These are phyloP conservation scores for Blennius ocellaris DNA, from an alignment of 2,113 vertebrate species.

Conservation along the genomic window DNA sequence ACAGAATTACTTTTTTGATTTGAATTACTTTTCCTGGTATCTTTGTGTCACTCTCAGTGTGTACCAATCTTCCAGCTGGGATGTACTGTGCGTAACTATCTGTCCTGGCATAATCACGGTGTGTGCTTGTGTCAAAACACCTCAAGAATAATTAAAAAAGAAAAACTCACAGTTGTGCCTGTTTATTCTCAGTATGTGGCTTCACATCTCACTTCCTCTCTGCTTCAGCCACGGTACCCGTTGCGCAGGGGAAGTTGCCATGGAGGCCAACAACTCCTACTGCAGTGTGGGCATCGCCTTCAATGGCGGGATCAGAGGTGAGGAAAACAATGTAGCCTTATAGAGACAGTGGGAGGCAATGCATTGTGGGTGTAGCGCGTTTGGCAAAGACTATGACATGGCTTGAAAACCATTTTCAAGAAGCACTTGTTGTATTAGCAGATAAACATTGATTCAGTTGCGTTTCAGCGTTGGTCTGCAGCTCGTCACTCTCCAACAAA, in stretches of 20 bases:
- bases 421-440: not conserved
- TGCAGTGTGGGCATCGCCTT: slow-evolving; percentile 75
- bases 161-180: slow-evolving; percentile 26
- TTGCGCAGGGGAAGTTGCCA: slow-evolving; percentile 82
- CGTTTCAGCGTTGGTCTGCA: too few relatives aligned
- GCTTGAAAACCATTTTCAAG: slow-evolving; percentile 20
- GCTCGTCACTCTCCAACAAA: too few relatives aligned
- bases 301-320: slow-evolving; percentile 76
- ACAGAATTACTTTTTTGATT: not conserved
- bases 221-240: slow-evolving; percentile 75
- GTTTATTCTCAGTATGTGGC: slow-evolving; percentile 42
- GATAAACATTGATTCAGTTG: too few relatives aligned
- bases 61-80: slow-evolving; percentile 3
- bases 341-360: slow-evolving; percentile 53
- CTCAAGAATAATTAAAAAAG: not conserved
- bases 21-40: slow-evolving; percentile 1
- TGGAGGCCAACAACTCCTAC: slow-evolving; percentile 81
- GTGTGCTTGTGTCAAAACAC: slow-evolving; percentile 26
- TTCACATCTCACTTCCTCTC: slow-evolving; percentile 38
- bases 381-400: slow-evolving; percentile 44
- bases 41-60: slow-evolving; percentile 3
- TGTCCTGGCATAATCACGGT: slow-evolving; percentile 15
- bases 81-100: slow-evolving; percentile 20
- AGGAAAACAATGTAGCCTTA: slow-evolving; percentile 59
- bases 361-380: slow-evolving; percentile 48